Conservation (phyloP, 2,797 vertebrate genomes). For the Vipera latastei region DNA sequence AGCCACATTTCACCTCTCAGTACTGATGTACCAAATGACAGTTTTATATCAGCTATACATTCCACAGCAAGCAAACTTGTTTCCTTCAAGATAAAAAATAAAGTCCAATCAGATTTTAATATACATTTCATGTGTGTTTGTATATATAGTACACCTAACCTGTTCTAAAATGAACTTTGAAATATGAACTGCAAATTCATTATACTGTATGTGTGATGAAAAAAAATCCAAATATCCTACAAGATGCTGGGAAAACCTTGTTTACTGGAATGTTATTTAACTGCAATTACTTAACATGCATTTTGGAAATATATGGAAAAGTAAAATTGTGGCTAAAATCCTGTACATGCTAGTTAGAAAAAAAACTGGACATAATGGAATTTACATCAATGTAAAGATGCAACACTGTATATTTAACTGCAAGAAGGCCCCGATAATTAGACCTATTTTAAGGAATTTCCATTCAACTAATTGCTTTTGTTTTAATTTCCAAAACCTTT, state of each 20-base stretch:
- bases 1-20: not conserved
- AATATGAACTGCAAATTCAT: not conserved
- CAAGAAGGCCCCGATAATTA: not conserved
- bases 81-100: not conserved
- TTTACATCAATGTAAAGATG: not conserved
- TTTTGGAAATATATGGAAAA: not conserved
- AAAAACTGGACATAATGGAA: too few species aligned
- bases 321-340: not conserved
- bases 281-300: too few species aligned
- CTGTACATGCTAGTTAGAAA: not conserved
- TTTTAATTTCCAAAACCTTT: not conserved
- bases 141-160: not conserved
- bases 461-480: not conserved
- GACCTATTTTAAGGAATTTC: not conserved
- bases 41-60: not conserved
- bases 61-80: not conserved
- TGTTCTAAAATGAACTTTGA: not conserved
- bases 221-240: not conserved
- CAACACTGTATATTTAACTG: not conserved
- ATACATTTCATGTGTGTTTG: not conserved
- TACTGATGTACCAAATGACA: not conserved
- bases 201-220: not conserved
- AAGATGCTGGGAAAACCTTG: not conserved
- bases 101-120: not conserved
- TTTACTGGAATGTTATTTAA: not conserved